A percentile compares a stretch with the other conserved stretches of the same genome.
Conservation (phyloP, 2,888 invertebrate genomes). For the Platycheirus rosarum region DNA sequence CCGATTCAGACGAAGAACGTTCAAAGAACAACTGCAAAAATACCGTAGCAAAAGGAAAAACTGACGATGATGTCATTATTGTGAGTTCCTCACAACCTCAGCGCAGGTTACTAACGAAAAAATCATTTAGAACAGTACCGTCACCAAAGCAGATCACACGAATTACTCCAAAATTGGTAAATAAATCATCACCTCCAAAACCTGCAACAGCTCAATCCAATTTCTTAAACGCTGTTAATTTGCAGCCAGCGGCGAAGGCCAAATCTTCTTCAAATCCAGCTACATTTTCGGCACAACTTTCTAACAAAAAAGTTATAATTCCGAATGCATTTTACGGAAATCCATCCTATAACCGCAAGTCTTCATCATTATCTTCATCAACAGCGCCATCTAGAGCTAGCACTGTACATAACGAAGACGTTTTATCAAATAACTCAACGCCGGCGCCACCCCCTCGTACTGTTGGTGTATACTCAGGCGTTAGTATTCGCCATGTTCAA, state of each 20-base stretch:
- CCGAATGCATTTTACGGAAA: constrained; percentile 78
- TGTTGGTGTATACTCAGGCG: constrained; percentile 2
- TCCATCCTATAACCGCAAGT: constrained; percentile 66
- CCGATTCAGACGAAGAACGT: constrained; percentile 55
- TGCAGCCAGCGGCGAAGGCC: constrained; percentile 73
- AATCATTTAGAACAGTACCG: constrained; percentile 2
- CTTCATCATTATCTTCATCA: constrained; percentile 8
- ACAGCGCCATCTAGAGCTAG: background rate
- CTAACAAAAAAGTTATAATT: constrained; percentile 76
- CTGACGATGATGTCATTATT: constrained; percentile 65
- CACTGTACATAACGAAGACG: constrained; percentile 1
- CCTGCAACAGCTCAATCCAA: constrained; percentile 75
- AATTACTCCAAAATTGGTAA: background rate
- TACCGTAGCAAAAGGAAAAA: background rate
- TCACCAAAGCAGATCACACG: constrained; percentile 1
- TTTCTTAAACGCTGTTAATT: constrained; percentile 77
- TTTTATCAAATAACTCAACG: constrained; percentile 38
- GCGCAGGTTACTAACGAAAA: constrained; percentile 6
- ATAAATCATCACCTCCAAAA: constrained; percentile 19
- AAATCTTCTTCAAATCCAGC: constrained; percentile 71
- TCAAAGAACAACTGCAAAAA: constrained; percentile 1
- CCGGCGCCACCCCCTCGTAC: constrained; percentile 17
- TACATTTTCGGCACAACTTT: constrained; percentile 75
- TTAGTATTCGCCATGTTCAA: constrained; percentile 32
- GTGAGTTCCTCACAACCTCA: constrained; percentile 51